Base-by-base conservation (phyloP, 2,113 vertebrate species). In the Sceloporus tristichus region DNA sequence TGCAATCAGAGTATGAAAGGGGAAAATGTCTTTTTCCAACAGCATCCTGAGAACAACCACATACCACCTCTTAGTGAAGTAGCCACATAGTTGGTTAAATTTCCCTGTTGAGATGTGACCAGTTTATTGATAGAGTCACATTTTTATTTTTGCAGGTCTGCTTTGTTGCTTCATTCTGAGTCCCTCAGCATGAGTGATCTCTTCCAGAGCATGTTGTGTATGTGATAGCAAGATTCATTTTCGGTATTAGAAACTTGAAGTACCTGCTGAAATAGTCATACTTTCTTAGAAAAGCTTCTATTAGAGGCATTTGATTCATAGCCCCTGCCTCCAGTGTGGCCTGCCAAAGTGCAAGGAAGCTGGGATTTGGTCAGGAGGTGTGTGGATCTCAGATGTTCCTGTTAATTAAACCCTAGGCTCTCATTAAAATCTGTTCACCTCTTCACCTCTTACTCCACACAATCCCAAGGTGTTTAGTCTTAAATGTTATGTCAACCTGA, bases 381-480 rank as follows among this genome's bases (percentile, higher is more conserved):
- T 83, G 87, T 27, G n/a, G 75, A 77, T 77, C 21, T 83, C 59
- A 83, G 21, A 88, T 88, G 71, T 27, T 88, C 59, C 42, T 66
- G 40, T 18, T 88, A 88, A 83, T 88, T 83, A 53, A 88, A 82
- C 87, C 59, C 80, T 23, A 83, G 73, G n/a, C 59, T 82, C 71
- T 88, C 59, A 77, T 88, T 88, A 88, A 75, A 42, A 53, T 83
- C 59, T 88, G 71, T 54, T 83, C 87, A 83, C 87, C 87, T 88
- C 66, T 83, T 88, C 80, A 88, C 59, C 80, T 88, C 13, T 29
- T 82, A n/a, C 42, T 56, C 13, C n/a, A 77, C 59, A 38, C n/a
- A 42, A 29, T 68, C 71, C 73, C 59, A 82, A 34, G 59, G 19
- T 76, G 66, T n/a, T 66, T 21, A 19, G 10, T 13, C 54, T 81